phyloP scores from a whole-genome alignment of 2,113 vertebrate genomes.

The Globicephala melas region DNA sequence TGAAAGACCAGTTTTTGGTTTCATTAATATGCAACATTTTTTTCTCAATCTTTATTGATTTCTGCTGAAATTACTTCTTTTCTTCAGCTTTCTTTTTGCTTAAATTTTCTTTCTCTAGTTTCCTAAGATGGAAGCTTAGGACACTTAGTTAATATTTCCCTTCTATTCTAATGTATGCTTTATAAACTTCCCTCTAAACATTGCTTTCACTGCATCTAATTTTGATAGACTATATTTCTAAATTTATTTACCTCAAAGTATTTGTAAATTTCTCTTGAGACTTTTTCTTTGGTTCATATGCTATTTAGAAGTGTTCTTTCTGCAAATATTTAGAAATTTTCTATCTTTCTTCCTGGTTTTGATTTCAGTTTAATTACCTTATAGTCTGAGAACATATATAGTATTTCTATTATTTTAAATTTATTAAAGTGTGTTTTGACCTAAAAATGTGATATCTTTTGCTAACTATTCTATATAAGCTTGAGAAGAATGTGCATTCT shows the following conservation, averaged over 20 bases:
- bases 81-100: neutral
- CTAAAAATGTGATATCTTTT: too few relatives aligned
- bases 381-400: neutral
- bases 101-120: neutral
- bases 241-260: neutral
- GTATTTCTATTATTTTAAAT: neutral
- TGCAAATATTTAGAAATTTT: neutral
- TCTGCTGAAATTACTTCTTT: neutral
- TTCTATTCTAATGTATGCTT: neutral
- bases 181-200: neutral
- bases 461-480: neutral
- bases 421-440: neutral
- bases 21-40: neutral
- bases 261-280: neutral
- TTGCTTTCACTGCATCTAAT: neutral
- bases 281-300: neutral
- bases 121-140: neutral
- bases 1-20: neutral
- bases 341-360: neutral
- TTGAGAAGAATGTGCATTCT: neutral
- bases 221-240: neutral
- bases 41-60: neutral
- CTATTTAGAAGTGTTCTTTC: neutral
- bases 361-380: neutral
- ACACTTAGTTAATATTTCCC: neutral